phyloP scores from a whole-genome alignment of 2,113 vertebrate species.

The Hippocampus guttulatus region DNA sequence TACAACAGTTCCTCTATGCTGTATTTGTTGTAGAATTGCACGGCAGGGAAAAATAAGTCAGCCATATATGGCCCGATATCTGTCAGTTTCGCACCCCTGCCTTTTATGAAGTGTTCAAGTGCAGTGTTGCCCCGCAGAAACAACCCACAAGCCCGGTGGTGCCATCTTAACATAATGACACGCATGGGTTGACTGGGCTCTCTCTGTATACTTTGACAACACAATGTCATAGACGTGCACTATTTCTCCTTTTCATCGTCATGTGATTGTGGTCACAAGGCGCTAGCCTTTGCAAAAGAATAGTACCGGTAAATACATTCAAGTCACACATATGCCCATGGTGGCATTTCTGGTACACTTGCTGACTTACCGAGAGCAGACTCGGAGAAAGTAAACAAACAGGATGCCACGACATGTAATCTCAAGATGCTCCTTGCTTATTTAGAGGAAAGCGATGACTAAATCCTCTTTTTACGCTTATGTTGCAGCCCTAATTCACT shows the following conservation, averaged over 20 bases:
- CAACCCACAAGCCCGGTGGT: neutral
- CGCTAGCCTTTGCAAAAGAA: neutral
- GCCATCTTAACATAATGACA: neutral
- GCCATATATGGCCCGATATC: neutral
- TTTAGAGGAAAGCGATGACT: neutral
- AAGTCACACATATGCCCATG: neutral
- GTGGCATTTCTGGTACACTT: neutral
- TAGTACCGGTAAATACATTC: neutral
- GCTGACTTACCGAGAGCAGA: neutral
- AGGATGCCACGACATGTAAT: neutral
- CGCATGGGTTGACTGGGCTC: neutral
- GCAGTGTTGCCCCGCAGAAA: constrained; percentile 5
- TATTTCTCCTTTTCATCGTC: neutral
- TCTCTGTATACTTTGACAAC: neutral
- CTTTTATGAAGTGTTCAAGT: neutral
- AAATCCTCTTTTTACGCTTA: neutral
- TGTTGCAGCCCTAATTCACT: constrained; percentile 86
- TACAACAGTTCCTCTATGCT: too few relatives aligned
- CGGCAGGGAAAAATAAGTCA: too few relatives aligned
- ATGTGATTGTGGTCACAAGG: neutral
- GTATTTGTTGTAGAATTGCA: too few relatives aligned
- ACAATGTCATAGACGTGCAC: neutral
- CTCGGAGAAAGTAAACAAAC: neutral
- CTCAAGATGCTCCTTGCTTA: neutral
- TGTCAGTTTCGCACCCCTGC: neutral